A percentile compares a stretch with the other conserved stretches of the same genome.
Conservation (phyloP, 2,113 vertebrate genomes). For the Anhinga anhinga region DNA sequence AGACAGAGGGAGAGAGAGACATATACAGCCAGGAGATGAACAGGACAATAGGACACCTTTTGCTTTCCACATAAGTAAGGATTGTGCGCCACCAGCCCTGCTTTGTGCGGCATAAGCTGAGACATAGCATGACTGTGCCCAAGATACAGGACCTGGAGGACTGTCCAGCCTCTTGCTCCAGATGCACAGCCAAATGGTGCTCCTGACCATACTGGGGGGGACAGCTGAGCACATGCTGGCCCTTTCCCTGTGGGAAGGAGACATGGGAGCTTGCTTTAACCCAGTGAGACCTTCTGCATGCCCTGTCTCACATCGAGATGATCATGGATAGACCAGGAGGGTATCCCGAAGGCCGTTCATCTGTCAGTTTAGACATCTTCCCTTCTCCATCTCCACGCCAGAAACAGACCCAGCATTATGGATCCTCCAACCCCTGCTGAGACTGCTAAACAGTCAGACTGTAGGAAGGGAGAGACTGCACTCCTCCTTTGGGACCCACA, state of each 20-base stretch:
- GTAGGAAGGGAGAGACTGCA: not conserved
- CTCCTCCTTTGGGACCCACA: not conserved
- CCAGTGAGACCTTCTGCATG: not conserved
- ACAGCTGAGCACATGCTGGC: not conserved
- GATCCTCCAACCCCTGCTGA: not conserved
- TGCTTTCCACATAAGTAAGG: not conserved
- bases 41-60: not conserved
- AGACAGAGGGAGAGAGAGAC: not conserved
- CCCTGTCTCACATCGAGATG: not conserved
- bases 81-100: not conserved
- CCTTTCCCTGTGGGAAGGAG: not conserved
- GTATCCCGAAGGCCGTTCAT: not conserved
- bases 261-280: not conserved
- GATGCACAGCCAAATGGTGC: accelerated
- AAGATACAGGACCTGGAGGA: not conserved
- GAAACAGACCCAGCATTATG: not conserved
- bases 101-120: not conserved
- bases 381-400: not conserved
- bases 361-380: not conserved
- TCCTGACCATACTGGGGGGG: not conserved
- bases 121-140: not conserved
- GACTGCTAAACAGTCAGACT: not conserved
- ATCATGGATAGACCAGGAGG: not conserved
- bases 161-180: not conserved
- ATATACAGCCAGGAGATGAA: not conserved